phyloP scores from a whole-genome alignment of 2,113 vertebrate species.

The Lepus timidus region DNA sequence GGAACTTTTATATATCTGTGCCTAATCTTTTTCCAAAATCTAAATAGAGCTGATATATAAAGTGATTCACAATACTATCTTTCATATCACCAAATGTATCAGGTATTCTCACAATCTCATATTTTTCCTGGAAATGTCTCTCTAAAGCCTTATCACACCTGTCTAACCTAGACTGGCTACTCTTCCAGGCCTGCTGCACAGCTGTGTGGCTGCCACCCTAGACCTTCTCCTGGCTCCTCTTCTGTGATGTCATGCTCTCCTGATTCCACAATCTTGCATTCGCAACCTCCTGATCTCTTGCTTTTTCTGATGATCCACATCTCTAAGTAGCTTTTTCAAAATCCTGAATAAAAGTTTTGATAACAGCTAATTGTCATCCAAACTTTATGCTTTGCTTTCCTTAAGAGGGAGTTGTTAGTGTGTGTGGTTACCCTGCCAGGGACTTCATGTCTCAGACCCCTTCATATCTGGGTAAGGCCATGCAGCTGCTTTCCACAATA shows the following conservation, averaged over 20 bases:
- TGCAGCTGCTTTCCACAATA: neutral
- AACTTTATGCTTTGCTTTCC: neutral
- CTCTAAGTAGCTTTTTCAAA: neutral
- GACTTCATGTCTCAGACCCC: neutral
- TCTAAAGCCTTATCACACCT: neutral
- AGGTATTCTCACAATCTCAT: neutral
- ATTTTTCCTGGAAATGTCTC: neutral
- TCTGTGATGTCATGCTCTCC: neutral
- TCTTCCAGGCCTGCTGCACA: neutral
- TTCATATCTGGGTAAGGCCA: neutral
- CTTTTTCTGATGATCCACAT: neutral
- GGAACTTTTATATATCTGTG: neutral
- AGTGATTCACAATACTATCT: neutral
- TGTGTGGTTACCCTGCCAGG: neutral
- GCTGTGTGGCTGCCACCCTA: neutral
- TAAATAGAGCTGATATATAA: neutral
- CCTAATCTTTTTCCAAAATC: conserved; percentile 12
- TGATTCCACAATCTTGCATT: neutral
- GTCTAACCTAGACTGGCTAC: neutral
- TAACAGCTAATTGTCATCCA: neutral
- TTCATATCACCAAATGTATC: neutral
- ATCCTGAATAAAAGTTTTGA: neutral
- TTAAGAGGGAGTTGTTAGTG: neutral
- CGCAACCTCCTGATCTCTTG: neutral
- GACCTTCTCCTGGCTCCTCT: neutral